Evolutionary conservation across 2,797 vertebrate species (phyloP).

Genomic region (Aldrovandia affinis): DNA sequence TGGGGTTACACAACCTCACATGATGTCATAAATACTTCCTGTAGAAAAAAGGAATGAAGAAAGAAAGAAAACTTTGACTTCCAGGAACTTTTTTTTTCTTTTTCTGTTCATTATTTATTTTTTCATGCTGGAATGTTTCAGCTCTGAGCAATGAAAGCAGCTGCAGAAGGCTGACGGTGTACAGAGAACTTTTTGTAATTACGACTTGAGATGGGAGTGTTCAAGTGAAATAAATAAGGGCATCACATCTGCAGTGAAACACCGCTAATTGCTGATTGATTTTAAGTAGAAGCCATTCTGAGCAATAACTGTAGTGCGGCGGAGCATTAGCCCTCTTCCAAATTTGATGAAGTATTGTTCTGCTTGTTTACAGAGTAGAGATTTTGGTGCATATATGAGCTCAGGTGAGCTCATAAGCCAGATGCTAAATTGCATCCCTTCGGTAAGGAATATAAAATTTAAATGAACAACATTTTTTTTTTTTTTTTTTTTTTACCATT

Average conservation of each 20-base stretch:
- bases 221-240: constrained; percentile 57
- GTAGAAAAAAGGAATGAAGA: not conserved
- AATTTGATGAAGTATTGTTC: constrained; percentile 80
- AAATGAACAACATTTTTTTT: constrained; percentile 56
- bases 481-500: not conserved
- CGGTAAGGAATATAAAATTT: constrained; percentile 70
- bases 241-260: constrained; percentile 57
- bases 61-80: not conserved
- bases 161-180: not conserved
- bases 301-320: constrained; percentile 60
- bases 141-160: not conserved
- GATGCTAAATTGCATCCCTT: constrained; percentile 71
- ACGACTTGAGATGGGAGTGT: constrained; percentile 51
- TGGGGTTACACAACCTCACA: not conserved
- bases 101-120: too few relatives aligned
- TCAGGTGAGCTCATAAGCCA: constrained; percentile 75
- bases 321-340: constrained; percentile 46
- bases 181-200: not conserved
- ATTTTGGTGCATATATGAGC: constrained; percentile 74
- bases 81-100: too few relatives aligned
- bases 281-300: constrained; percentile 47
- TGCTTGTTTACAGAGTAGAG: constrained; percentile 76
- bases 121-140: not conserved
- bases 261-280: constrained; percentile 51
- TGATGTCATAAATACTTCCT: constrained; percentile 17